These are phyloP conservation scores for Zingel zingel DNA, from an alignment of 2,113 vertebrate species.

Conservation along the genomic window DNA sequence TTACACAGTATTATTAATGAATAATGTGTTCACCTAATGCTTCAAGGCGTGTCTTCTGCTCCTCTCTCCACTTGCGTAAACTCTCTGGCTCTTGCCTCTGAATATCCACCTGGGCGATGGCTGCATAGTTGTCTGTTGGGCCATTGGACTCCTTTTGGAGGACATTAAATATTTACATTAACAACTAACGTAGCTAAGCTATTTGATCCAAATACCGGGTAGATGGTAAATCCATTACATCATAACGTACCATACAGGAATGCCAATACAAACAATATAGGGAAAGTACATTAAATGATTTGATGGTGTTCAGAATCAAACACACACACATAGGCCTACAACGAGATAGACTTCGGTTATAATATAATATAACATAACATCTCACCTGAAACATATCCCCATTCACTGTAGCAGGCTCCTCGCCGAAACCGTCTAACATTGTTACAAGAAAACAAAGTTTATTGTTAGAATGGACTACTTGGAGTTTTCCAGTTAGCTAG, in stretches of 20 bases:
- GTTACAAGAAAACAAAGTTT: constrained; percentile 32
- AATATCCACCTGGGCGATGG: constrained; percentile 92
- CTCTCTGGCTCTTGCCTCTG: constrained; percentile 97
- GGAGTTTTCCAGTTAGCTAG: neutral
- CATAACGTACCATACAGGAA: neutral
- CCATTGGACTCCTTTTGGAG: constrained; percentile 90
- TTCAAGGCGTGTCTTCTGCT: constrained; percentile 93
- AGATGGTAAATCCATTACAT: neutral
- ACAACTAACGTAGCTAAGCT: too few relatives aligned
- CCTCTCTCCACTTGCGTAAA: constrained; percentile 97
- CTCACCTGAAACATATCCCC: constrained; percentile 94
- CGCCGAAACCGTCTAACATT: constrained; percentile 87
- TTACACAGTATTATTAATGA: neutral
- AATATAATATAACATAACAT: too few relatives aligned
- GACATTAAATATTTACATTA: constrained; percentile 6
- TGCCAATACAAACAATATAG: neutral
- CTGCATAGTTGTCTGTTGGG: constrained; percentile 90
- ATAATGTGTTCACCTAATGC: constrained; percentile 86
- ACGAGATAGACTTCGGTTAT: neutral
- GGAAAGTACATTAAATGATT: accelerated
- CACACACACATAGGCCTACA: neutral
- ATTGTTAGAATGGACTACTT: neutral
- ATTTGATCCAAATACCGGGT: neutral
- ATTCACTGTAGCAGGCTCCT: constrained; percentile 88
- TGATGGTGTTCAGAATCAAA: neutral